phyloP scores from a whole-genome alignment of 2,113 vertebrate genomes.

The Acrocephalus arundinaceus region DNA sequence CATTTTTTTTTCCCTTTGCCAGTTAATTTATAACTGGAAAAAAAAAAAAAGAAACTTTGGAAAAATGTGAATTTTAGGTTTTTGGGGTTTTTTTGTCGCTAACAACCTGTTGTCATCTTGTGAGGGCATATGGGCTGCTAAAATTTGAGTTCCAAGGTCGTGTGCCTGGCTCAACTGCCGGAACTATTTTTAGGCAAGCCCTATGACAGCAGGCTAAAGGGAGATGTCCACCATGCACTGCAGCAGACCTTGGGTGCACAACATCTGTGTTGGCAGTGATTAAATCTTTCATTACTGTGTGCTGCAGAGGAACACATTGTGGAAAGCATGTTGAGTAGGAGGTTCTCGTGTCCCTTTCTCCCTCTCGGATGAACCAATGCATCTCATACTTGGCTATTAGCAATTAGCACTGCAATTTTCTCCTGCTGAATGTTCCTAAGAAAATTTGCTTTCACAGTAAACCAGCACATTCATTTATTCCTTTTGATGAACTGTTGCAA shows the following conservation, averaged over 20 bases:
- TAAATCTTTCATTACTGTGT: background rate
- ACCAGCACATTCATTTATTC: background rate
- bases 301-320: background rate
- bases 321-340: background rate
- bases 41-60: accelerated
- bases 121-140: background rate
- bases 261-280: background rate
- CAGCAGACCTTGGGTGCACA: background rate
- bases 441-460: background rate
- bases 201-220: background rate
- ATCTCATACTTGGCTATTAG: background rate
- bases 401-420: background rate
- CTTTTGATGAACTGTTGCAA: background rate
- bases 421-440: background rate
- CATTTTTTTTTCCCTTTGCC: background rate
- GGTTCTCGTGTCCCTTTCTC: background rate
- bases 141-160: background rate
- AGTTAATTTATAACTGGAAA: background rate
- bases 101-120: background rate
- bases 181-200: background rate
- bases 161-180: background rate
- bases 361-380: background rate
- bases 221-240: background rate
- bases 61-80: background rate
- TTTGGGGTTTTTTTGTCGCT: background rate